A percentile compares a stretch with the other conserved stretches of the same genome.
These are phyloP conservation scores for Dallia pectoralis DNA, from an alignment of 2,797 vertebrate genomes.

Conservation along the genomic window DNA sequence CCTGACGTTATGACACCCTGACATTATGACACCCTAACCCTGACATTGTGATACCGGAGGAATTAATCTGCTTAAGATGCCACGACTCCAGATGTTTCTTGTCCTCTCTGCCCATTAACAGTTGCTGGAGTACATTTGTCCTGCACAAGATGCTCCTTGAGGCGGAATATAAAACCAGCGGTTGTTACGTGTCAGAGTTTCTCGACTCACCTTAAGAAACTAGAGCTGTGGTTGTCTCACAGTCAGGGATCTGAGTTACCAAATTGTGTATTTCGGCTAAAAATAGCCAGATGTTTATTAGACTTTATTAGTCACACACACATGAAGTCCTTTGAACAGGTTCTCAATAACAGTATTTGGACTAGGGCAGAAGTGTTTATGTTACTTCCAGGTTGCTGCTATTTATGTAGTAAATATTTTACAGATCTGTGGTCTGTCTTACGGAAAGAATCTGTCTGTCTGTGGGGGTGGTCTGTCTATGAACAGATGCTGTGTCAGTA, in stretches of 20 bases:
- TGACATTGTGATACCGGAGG: not conserved
- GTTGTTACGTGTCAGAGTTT: not conserved
- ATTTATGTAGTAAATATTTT: conserved; percentile 55
- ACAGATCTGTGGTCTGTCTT: conserved; percentile 3
- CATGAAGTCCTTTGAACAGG: not conserved
- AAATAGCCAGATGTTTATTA: conserved; percentile 71
- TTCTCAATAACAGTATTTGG: conserved; percentile 59
- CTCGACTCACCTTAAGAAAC: conserved; percentile 41
- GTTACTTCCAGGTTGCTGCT: conserved; percentile 32
- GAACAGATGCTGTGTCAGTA: not conserved
- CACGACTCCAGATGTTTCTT: not conserved
- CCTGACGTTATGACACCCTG: no score
- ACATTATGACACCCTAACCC: not conserved
- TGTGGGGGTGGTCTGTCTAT: conserved; percentile 32
- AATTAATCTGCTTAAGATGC: not conserved
- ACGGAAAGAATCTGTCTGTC: not conserved
- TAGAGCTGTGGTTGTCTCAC: conserved; percentile 38
- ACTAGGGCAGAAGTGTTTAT: conserved; percentile 39
- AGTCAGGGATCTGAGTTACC: conserved; percentile 68
- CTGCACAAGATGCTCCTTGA: not conserved
- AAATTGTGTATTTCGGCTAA: conserved; percentile 53
- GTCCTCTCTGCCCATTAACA: not conserved
- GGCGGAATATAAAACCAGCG: not conserved
- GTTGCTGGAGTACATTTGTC: not conserved
- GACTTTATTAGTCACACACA: conserved; percentile 51